Conservation (phyloP, 2,797 vertebrate genomes). For the Molossus alvarezi region DNA sequence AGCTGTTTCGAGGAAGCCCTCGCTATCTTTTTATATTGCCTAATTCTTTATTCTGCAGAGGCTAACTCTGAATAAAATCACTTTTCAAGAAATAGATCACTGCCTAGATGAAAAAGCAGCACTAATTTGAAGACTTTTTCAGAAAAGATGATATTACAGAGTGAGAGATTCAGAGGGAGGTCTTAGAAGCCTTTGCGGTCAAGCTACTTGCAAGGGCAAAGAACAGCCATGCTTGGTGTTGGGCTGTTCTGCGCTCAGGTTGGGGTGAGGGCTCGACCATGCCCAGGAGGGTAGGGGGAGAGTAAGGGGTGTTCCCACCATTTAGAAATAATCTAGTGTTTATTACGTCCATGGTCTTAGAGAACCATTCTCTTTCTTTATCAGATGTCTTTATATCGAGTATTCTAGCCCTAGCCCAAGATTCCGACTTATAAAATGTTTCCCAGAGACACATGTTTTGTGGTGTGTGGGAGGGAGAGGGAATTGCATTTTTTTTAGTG, state of each 20-base stretch:
- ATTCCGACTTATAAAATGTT: neutral
- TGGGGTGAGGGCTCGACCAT: neutral
- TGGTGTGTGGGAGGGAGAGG: neutral
- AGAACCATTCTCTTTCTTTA: neutral
- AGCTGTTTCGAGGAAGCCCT: slow-evolving; percentile 75
- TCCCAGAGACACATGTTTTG: neutral
- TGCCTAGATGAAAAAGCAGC: slow-evolving; percentile 45
- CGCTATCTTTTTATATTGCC: slow-evolving; percentile 80
- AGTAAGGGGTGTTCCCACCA: neutral
- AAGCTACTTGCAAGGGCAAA: neutral
- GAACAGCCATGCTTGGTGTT: too few species aligned
- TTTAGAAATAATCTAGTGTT: neutral
- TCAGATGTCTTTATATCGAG: neutral
- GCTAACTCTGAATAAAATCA: slow-evolving; percentile 72
- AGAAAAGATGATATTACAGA: slow-evolving; percentile 53
- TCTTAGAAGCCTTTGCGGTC: neutral
- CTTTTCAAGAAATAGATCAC: slow-evolving; percentile 75
- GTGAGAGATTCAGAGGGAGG: neutral
- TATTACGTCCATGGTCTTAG: neutral
- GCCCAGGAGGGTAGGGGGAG: fast-evolving
- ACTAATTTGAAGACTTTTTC: slow-evolving; percentile 36
- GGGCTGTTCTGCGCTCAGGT: neutral
- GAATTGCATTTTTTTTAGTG: neutral
- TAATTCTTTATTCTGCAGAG: slow-evolving; percentile 76
- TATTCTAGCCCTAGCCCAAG: neutral